phyloP scores from a whole-genome alignment of 2,113 vertebrate species.

The Megaceryle torquata region DNA sequence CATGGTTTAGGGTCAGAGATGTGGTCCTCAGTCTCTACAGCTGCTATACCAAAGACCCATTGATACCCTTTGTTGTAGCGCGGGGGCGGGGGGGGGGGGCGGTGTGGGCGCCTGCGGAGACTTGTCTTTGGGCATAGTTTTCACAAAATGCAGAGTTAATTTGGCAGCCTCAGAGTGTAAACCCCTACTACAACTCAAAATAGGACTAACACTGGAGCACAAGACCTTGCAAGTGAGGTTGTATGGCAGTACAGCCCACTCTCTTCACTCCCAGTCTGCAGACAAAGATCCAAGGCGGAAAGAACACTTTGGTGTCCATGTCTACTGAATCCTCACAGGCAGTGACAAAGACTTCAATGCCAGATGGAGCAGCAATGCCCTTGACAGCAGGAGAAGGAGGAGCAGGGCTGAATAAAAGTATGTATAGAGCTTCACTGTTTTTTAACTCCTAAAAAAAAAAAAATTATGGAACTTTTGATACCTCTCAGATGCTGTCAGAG shows the following conservation, averaged over 20 bases:
- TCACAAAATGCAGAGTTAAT: not conserved
- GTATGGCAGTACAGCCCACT: not conserved
- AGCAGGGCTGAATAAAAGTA: not conserved
- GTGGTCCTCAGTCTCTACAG: too few species aligned
- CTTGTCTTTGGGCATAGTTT: not conserved
- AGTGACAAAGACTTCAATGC: not conserved
- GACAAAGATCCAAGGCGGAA: not conserved
- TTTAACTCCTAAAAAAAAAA: not conserved
- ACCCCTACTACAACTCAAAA: not conserved
- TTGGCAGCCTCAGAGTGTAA: not conserved
- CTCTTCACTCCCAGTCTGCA: not conserved
- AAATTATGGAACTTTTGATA: not conserved
- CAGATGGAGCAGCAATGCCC: not conserved
- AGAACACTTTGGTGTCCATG: accelerated
- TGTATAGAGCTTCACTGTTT: not conserved
- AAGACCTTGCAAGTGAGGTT: not conserved
- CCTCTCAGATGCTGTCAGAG: not conserved
- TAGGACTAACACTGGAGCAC: not conserved
- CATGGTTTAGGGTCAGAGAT: too few species aligned
- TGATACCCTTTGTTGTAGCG: too few species aligned
- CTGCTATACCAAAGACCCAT: too few species aligned
- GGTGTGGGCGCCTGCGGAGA: not conserved
- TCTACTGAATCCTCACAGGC: not conserved
- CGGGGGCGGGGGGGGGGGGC: too few species aligned
- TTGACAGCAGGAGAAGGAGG: not conserved